phyloP scores from a whole-genome alignment of 2,888 invertebrate genomes.

The Oxyteleia sp. region DNA sequence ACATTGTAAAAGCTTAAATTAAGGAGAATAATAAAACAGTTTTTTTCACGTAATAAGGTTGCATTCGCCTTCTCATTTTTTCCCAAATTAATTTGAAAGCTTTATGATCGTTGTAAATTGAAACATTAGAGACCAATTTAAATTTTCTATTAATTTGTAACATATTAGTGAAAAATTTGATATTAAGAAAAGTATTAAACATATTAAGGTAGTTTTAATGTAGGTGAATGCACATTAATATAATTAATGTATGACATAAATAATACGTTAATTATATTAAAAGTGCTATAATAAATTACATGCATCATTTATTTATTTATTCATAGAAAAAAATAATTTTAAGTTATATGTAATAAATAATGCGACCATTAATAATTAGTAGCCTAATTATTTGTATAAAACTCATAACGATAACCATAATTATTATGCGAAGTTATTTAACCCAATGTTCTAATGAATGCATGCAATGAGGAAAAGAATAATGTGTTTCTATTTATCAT shows the following conservation, averaged over 20 bases:
- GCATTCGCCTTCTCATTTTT: not conserved
- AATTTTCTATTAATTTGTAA: too few relatives aligned
- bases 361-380: not conserved
- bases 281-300: too few relatives aligned
- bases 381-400: not conserved
- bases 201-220: too few relatives aligned
- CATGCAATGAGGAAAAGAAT: constrained; percentile 49
- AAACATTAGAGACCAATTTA: too few relatives aligned
- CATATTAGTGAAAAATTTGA: too few relatives aligned
- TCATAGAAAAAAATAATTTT: too few relatives aligned
- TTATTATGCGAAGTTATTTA: constrained; percentile 45
- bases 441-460: constrained; percentile 50
- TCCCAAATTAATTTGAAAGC: not conserved
- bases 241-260: too few relatives aligned
- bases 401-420: constrained; percentile 16
- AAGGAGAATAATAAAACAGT: not conserved
- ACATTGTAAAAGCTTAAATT: constrained; percentile 3
- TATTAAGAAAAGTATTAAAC: too few relatives aligned
- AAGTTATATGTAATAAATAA: too few relatives aligned
- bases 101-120: not conserved
- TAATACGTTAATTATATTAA: too few relatives aligned
- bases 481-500: constrained; percentile 49
- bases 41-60: not conserved
- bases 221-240: too few relatives aligned
- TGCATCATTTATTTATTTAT: too few relatives aligned